Evolutionary conservation across 2,797 vertebrate genomes (phyloP).

Genomic region (Arctocebus calabarensis): DNA sequence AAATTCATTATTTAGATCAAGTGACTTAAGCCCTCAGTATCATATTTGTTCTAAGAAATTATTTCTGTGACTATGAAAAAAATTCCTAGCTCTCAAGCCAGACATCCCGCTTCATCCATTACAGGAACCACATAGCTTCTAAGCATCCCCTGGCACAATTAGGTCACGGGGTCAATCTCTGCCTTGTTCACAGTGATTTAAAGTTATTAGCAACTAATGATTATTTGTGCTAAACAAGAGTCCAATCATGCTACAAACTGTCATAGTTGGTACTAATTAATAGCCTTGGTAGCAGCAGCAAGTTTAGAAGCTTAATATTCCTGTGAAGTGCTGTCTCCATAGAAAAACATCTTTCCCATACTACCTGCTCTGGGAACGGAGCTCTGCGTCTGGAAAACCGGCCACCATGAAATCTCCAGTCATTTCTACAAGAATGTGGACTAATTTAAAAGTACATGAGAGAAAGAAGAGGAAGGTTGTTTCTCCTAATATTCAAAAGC

Average conservation of each 20-base stretch:
- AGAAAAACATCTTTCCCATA: neutral
- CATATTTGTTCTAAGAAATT: constrained; percentile 37
- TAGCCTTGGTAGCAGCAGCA: constrained; percentile 42
- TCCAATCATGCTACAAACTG: constrained; percentile 66
- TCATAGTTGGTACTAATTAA: constrained; percentile 75
- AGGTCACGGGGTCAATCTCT: constrained; percentile 56
- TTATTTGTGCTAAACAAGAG: constrained; percentile 72
- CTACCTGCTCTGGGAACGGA: neutral
- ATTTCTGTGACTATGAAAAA: neutral
- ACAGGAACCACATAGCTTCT: neutral
- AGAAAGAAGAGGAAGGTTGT: constrained; percentile 12
- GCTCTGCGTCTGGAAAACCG: neutral
- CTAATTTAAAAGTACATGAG: neutral
- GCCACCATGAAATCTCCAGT: neutral
- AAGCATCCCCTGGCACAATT: constrained; percentile 18
- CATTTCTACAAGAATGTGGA: neutral
- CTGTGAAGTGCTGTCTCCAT: neutral
- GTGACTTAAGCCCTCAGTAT: neutral
- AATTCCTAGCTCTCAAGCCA: neutral
- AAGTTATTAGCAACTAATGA: constrained; percentile 75
- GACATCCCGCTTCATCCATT: neutral
- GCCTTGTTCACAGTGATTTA: constrained; percentile 71
- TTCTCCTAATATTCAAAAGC: constrained; percentile 58
- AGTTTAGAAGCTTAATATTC: constrained; percentile 57
- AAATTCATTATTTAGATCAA: constrained; percentile 37